Base-by-base conservation (phyloP, 1,140 invertebrate species). In the Phymorhynchus buccinoides region DNA sequence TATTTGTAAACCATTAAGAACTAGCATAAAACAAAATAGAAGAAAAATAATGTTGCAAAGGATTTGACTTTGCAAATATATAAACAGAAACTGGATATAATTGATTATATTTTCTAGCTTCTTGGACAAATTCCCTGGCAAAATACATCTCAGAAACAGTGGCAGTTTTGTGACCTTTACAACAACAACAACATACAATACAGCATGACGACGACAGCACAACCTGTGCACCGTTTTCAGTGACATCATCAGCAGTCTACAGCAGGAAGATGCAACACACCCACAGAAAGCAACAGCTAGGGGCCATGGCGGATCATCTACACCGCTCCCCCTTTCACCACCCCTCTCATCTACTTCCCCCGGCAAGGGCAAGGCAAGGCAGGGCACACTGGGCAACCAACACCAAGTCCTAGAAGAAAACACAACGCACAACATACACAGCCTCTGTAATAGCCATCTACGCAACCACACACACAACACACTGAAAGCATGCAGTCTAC, bases 201-300 rank as follows among this genome's bases (percentile, higher is more conserved):
- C n/a, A n/a, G n/a, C n/a, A n/a, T n/a, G n/a, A n/a, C n/a, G n/a
- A n/a, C n/a, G n/a, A n/a, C n/a, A n/a, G n/a, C n/a, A n/a, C n/a
- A n/a, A n/a, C n/a, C n/a, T 52, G 48, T 0, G 0, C 48, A 52
- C 48, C 18, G 48, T 52, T 52, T 52, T n/a, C 48, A 52, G 48
- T 27, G 22, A 62, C 56, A 27, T 27, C 56, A 27, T 27, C 68
- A 35, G 30, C 30, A 16, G 14, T 7, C 73, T 75, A 75, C 37
- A 75, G 37, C 18, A 39, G 16, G 22, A 71, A 83, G 81, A 71
- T 71, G 81, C 80, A 83, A 71, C 62, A 83, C 80, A 83, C 80
- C 80, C 71, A 83, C 35, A 83, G 7, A 22, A 62, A 37, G 80
- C 80, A 83, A 44, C n/a, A n/a, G n/a, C n/a, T n/a, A n/a, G n/a